Evolutionary conservation across 2,797 vertebrate genomes (phyloP).

Genomic region (Artibeus jamaicensis): DNA sequence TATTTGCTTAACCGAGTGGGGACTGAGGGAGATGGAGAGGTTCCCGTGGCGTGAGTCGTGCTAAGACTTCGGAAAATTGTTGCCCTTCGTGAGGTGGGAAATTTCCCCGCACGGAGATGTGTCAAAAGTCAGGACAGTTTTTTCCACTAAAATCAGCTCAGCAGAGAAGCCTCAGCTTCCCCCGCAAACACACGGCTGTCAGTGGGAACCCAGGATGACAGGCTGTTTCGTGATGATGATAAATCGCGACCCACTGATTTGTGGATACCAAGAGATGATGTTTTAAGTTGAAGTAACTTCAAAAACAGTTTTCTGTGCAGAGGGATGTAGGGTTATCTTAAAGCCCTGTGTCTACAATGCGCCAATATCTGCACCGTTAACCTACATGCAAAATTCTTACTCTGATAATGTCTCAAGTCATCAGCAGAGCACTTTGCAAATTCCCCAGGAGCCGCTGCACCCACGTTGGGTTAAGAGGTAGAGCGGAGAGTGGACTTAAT

Average conservation of each 20-base stretch:
- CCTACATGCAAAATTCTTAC: neutral
- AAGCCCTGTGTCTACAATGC: neutral
- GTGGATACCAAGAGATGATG: neutral
- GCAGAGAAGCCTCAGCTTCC: neutral
- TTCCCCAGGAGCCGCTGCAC: neutral
- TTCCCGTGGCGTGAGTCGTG: neutral
- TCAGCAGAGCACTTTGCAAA: neutral
- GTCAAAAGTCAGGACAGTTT: neutral
- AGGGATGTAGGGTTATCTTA: neutral
- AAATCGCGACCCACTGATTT: neutral
- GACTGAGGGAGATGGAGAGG: neutral
- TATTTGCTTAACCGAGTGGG: neutral
- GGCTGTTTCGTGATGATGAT: neutral
- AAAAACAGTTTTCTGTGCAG: neutral
- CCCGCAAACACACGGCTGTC: neutral
- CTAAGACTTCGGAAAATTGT: neutral
- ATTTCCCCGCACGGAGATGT: neutral
- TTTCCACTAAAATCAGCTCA: neutral
- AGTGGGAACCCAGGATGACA: neutral
- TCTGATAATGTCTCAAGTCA: neutral
- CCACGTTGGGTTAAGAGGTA: neutral
- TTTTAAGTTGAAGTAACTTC: neutral
- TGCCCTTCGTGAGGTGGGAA: neutral
- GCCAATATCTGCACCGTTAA: neutral
- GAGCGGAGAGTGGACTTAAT: conserved; percentile 28